Conservation (phyloP, 2,888 invertebrate species). For the Quadroppia sp. region DNA sequence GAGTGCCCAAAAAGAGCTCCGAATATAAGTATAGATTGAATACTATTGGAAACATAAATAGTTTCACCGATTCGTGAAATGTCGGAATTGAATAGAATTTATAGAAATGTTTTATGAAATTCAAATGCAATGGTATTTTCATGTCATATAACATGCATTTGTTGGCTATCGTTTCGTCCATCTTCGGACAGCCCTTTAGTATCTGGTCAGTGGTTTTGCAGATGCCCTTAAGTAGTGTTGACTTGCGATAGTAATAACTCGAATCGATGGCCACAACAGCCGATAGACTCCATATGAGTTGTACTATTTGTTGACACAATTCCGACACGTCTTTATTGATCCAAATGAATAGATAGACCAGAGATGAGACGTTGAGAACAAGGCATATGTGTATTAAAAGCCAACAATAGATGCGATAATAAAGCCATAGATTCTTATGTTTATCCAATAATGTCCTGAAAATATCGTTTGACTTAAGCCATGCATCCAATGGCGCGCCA, state of each 20-base stretch:
- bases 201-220: neutral
- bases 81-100: constrained; percentile 25
- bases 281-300: constrained; percentile 20
- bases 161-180: neutral
- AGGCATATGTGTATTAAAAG: constrained; percentile 18
- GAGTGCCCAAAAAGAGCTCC: neutral
- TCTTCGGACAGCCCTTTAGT: neutral
- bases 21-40: constrained; percentile 20
- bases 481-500: constrained; percentile 22
- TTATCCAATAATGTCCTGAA: neutral
- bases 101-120: constrained; percentile 31
- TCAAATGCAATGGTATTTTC: constrained; percentile 25
- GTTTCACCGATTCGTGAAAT: neutral
- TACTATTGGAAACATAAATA: constrained; percentile 24
- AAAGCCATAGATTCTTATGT: neutral
- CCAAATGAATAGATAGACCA: constrained; percentile 24
- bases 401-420: constrained; percentile 24
- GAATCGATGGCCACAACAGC: constrained; percentile 14
- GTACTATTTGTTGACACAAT: constrained; percentile 28
- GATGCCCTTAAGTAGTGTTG: constrained; percentile 7
- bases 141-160: constrained; percentile 11
- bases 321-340: constrained; percentile 22
- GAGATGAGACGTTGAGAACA: constrained; percentile 10
- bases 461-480: constrained; percentile 13
- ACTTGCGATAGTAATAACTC: neutral